Conservation (phyloP, 2,113 vertebrate species). For the Narcine bancroftii region DNA sequence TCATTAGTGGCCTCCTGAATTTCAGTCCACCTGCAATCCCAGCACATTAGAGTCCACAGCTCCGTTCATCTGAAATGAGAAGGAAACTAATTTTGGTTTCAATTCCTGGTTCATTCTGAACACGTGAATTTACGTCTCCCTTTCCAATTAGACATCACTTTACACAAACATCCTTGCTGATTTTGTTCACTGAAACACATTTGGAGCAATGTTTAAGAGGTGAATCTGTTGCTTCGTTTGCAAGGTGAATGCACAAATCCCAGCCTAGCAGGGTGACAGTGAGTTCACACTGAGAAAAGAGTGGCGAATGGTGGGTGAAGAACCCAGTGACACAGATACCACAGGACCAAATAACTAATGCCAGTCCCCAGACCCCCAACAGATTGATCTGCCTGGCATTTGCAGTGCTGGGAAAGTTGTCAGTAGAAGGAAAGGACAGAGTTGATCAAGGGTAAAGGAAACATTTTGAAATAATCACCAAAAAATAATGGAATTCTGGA, state of each 20-base stretch:
- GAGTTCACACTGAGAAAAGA: no score
- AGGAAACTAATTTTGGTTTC: background rate
- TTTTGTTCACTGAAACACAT: background rate
- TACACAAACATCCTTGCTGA: background rate
- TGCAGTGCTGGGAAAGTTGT: no score
- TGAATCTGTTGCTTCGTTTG: background rate
- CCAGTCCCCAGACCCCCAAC: no score
- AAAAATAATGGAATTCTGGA: no score
- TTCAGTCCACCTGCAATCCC: background rate
- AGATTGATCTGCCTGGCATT: no score
- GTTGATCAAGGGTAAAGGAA: no score
- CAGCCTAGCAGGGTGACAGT: no score
- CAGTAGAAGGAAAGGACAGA: no score
- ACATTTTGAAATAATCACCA: no score
- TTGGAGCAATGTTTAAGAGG: background rate
- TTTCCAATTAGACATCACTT: background rate
- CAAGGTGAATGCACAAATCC: background rate
- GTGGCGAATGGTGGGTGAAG: background rate
- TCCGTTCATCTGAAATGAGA: constrained; percentile 31
- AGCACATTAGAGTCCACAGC: background rate
- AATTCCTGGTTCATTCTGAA: background rate
- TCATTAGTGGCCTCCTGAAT: constrained; percentile 21
- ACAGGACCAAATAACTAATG: background rate
- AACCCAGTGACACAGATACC: background rate
- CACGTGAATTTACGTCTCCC: background rate